Percentiles rank a stretch among this genome's conserved stretches.
phyloP scores from a whole-genome alignment of 2,797 vertebrate species.

The Carapus acus region DNA sequence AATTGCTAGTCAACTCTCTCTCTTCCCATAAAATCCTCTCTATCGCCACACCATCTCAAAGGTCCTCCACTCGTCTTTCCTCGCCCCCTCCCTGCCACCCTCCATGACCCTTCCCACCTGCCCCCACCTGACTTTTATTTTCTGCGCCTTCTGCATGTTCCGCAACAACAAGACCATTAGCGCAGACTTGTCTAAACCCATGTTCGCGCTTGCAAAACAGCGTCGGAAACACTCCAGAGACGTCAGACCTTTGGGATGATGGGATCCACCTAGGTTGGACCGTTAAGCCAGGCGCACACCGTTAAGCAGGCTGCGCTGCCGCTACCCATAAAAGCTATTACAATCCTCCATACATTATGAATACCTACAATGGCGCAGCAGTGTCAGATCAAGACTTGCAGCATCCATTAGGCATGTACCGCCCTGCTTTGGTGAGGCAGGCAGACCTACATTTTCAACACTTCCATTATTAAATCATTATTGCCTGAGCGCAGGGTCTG shows the following conservation, averaged over 20 bases:
- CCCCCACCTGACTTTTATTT: too few relatives aligned
- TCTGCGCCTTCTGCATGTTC: slow-evolving; percentile 56
- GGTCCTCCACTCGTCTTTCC: slow-evolving; percentile 37
- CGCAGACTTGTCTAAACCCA: slow-evolving; percentile 59
- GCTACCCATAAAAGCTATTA: slow-evolving; percentile 72
- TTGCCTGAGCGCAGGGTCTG: slow-evolving; percentile 55
- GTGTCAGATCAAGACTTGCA: slow-evolving; percentile 63
- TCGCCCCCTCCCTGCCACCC: slow-evolving; percentile 36
- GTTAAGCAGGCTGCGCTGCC: slow-evolving; percentile 67
- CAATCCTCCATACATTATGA: slow-evolving; percentile 75
- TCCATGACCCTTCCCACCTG: slow-evolving; percentile 57
- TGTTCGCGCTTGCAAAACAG: slow-evolving; percentile 58
- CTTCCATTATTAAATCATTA: slow-evolving; percentile 75
- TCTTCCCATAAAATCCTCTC: slow-evolving; percentile 7
- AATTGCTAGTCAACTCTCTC: slow-evolving; percentile 18
- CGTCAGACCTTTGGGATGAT: slow-evolving; percentile 49
- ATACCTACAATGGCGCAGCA: slow-evolving; percentile 70
- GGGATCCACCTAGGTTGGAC: slow-evolving; percentile 44
- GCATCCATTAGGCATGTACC: slow-evolving; percentile 70
- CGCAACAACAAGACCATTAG: slow-evolving; percentile 65
- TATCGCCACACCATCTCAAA: slow-evolving; percentile 16
- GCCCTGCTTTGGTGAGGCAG: slow-evolving; percentile 68
- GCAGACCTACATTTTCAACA: slow-evolving; percentile 71
- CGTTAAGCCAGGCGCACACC: slow-evolving; percentile 64
- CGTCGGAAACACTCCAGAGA: slow-evolving; percentile 43